Conservation (phyloP, 2,113 vertebrate species). For the Sinocyclocheilus anshuiensis region DNA sequence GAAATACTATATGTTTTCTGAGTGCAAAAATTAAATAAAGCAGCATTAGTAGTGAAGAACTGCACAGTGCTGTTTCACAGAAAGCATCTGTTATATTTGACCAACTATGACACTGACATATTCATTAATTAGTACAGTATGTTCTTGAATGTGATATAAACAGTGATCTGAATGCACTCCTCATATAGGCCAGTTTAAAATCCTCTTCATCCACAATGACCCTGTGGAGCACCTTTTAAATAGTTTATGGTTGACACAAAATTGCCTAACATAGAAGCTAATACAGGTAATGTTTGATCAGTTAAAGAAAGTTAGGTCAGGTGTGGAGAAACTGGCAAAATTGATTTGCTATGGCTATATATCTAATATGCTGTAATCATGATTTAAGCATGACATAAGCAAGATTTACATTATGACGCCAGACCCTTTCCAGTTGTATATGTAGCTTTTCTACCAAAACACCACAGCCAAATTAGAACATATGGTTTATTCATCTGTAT, state of each 20-base stretch:
- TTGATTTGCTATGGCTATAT: neutral
- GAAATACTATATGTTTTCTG: neutral
- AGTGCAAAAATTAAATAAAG: neutral
- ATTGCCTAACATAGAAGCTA: no score
- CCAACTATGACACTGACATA: neutral
- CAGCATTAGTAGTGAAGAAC: neutral
- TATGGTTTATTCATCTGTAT: neutral
- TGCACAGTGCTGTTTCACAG: neutral
- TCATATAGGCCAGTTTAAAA: no score
- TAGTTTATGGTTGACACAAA: slow-evolving; percentile 47
- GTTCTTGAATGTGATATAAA: neutral
- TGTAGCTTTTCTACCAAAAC: neutral
- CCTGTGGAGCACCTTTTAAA: slow-evolving; percentile 15
- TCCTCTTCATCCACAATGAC: neutral
- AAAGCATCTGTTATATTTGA: neutral
- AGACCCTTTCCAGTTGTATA: neutral
- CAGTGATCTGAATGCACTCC: neutral
- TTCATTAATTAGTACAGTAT: neutral
- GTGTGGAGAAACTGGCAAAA: neutral
- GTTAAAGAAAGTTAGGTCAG: neutral
- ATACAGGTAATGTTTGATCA: neutral
- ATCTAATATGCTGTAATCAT: neutral
- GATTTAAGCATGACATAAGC: neutral
- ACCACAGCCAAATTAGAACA: neutral
- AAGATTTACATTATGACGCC: neutral